A percentile compares a stretch with the other conserved stretches of the same genome.
Conservation (phyloP, 2,888 invertebrate species). For the Busseola fusca region DNA sequence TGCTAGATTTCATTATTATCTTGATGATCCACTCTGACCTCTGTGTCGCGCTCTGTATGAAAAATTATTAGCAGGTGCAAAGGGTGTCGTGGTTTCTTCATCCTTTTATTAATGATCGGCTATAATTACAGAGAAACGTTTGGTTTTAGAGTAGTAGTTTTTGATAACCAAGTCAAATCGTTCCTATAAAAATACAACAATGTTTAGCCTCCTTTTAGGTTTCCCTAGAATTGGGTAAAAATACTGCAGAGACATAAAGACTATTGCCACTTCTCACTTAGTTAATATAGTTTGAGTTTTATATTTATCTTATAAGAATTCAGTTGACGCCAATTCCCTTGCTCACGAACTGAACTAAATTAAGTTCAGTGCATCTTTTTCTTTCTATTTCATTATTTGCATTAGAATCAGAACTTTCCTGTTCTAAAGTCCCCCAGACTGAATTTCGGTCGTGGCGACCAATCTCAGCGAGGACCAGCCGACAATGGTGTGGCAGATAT, state of each 20-base stretch:
- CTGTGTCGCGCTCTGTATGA: background rate
- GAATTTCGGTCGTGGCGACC: no score
- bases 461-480: no score
- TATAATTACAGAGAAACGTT: background rate
- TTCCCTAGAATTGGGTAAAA: background rate
- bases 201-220: no score
- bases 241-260: background rate
- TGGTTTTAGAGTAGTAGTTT: background rate
- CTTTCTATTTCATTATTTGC: background rate
- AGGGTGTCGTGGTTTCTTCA: background rate
- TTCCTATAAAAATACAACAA: background rate
- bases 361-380: no score
- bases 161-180: no score
- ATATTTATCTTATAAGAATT: background rate
- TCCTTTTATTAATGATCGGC: background rate
- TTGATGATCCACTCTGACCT: conserved; percentile 41
- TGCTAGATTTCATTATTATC: conserved; percentile 47
- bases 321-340: no score
- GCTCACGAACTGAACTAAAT: no score
- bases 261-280: background rate
- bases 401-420: background rate
- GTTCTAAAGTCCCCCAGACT: background rate
- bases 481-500: no score
- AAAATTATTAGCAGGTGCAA: conserved; percentile 3
- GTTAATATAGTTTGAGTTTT: no score